phyloP scores from a whole-genome alignment of 2,888 invertebrate genomes.

The Ennomos fuscantarius region DNA sequence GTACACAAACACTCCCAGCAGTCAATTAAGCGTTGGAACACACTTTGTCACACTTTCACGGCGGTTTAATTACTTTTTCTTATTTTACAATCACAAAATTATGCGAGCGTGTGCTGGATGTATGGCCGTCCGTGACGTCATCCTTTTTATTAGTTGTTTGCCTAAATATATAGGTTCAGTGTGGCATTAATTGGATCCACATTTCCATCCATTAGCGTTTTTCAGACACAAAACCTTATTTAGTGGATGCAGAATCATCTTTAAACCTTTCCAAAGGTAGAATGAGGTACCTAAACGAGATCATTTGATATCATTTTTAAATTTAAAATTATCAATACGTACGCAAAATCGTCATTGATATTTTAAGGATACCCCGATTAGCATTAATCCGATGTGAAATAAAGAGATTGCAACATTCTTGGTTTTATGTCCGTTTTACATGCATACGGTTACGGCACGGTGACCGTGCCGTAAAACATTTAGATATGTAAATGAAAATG shows the following conservation, averaged over 20 bases:
- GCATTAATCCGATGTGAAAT: constrained; percentile 15
- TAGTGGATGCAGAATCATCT: constrained; percentile 16
- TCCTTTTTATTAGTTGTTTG: too few relatives aligned
- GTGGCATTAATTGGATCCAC: constrained; percentile 19
- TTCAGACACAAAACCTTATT: constrained; percentile 18
- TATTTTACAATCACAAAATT: too few relatives aligned
- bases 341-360: constrained; percentile 8
- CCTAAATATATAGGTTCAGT: constrained; percentile 5
- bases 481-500: too few relatives aligned
- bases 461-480: too few relatives aligned
- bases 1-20: too few relatives aligned
- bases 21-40: too few relatives aligned
- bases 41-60: too few relatives aligned
- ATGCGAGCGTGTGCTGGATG: too few relatives aligned
- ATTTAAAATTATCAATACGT: constrained; percentile 20
- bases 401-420: constrained; percentile 20
- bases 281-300: too few relatives aligned
- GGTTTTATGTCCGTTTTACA: neutral
- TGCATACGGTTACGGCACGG: too few relatives aligned
- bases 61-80: too few relatives aligned
- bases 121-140: too few relatives aligned
- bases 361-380: constrained; percentile 15
- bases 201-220: constrained; percentile 13
- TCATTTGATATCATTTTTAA: neutral
- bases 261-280: constrained; percentile 3